Evolutionary conservation across 2,888 invertebrate genomes (phyloP).

Genomic region (Thymelicus lineola): DNA sequence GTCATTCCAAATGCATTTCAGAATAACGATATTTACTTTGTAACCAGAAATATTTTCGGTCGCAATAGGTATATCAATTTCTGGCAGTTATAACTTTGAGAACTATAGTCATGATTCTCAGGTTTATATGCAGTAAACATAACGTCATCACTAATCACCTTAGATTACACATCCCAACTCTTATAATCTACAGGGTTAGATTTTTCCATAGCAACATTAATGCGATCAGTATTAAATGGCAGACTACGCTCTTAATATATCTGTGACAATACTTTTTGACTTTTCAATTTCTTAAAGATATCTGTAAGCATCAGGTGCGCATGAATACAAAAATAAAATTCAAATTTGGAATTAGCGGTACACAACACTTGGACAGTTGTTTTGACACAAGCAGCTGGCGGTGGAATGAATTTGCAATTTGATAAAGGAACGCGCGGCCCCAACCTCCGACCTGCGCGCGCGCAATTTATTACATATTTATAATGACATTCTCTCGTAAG

Average conservation of each 20-base stretch:
- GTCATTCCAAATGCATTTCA: no score
- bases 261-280: slow-evolving; percentile 18
- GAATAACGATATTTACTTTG: no score
- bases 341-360: slow-evolving; percentile 43
- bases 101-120: no score
- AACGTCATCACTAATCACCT: no score
- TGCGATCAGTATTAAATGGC: background rate
- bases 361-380: slow-evolving; percentile 50
- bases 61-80: no score
- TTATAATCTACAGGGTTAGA: no score
- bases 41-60: no score
- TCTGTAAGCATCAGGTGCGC: slow-evolving; percentile 7
- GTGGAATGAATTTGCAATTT: slow-evolving; percentile 59
- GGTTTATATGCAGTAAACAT: no score
- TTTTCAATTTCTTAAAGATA: background rate
- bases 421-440: slow-evolving; percentile 53
- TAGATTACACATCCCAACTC: no score
- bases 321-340: slow-evolving; percentile 44
- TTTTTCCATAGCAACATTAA: background rate
- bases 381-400: slow-evolving; percentile 54
- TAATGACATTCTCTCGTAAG: slow-evolving; percentile 15
- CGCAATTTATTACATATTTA: slow-evolving; percentile 41
- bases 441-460: slow-evolving; percentile 59
- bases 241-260: no score
- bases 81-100: no score